Percentiles rank a stretch among this genome's conserved stretches.
These are phyloP conservation scores for Aplodontia rufa DNA, from an alignment of 2,113 vertebrate species.

Conservation along the genomic window DNA sequence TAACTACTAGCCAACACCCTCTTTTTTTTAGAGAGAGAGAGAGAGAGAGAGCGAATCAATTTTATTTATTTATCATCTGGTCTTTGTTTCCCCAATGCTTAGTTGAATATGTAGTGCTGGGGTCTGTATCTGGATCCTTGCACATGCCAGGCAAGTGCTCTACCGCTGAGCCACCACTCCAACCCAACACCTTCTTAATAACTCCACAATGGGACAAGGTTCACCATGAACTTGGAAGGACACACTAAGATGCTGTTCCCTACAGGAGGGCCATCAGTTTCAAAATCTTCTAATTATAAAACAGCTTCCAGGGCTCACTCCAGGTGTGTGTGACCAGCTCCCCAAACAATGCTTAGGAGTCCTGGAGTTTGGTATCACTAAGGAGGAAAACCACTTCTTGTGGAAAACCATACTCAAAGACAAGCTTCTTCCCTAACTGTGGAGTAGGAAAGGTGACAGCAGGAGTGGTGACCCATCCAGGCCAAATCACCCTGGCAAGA, in stretches of 20 bases:
- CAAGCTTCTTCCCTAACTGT: neutral
- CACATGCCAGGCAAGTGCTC: too few relatives aligned
- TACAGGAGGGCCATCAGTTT: neutral
- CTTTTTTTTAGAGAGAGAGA: too few relatives aligned
- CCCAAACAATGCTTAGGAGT: neutral
- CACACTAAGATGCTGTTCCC: neutral
- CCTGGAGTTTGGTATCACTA: neutral
- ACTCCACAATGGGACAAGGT: neutral
- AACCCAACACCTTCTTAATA: neutral
- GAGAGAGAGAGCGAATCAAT: too few relatives aligned
- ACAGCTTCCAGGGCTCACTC: neutral
- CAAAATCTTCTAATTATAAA: neutral
- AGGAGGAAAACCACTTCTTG: too few relatives aligned
- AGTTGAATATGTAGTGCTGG: too few relatives aligned
- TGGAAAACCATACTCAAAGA: neutral
- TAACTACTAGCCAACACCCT: neutral
- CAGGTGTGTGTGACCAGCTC: fast-evolving
- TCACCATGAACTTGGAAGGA: neutral
- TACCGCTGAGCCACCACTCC: too few relatives aligned
- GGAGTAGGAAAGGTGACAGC: fast-evolving
- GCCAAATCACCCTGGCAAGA: neutral
- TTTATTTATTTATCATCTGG: too few relatives aligned
- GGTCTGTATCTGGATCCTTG: too few relatives aligned
- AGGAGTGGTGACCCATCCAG: neutral
- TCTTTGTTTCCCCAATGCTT: too few relatives aligned